Conservation (phyloP, 2,888 invertebrate genomes). For the Leucoma salicis region DNA sequence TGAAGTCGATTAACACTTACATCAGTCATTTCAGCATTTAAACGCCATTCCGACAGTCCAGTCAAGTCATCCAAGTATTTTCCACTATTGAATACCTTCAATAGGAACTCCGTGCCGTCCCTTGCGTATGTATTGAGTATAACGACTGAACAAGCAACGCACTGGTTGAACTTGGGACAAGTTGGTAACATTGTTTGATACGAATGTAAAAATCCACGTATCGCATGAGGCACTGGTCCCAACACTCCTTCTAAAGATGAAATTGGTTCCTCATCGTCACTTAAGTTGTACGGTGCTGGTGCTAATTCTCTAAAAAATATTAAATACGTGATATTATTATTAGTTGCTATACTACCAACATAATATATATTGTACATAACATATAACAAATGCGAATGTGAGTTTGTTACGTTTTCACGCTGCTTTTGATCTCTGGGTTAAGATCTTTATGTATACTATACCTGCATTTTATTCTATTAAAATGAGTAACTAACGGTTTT, state of each 20-base stretch:
- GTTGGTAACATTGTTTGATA: slow-evolving; percentile 92
- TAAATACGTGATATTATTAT: too few species aligned
- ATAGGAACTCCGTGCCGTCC: slow-evolving; percentile 87
- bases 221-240: slow-evolving; percentile 95
- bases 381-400: too few species aligned
- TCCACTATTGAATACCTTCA: slow-evolving; percentile 90
- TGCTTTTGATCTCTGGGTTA: too few species aligned
- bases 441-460: too few species aligned
- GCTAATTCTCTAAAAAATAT: slow-evolving; percentile 79
- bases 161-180: slow-evolving; percentile 92
- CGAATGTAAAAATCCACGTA: slow-evolving; percentile 94
- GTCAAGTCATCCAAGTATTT: slow-evolving; percentile 93
- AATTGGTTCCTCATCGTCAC: slow-evolving; percentile 47
- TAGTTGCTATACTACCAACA: too few species aligned
- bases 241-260: slow-evolving; percentile 83
- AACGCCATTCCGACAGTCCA: slow-evolving; percentile 86
- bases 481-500: too few species aligned
- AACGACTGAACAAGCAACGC: slow-evolving; percentile 93
- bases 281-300: slow-evolving; percentile 84
- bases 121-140: slow-evolving; percentile 59
- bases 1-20: slow-evolving; percentile 49
- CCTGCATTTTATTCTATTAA: too few species aligned
- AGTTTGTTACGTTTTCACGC: too few species aligned
- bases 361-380: too few species aligned
- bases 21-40: slow-evolving; percentile 82